These are phyloP conservation scores for Morpho helenor DNA, from an alignment of 2,888 invertebrate species.

Conservation along the genomic window DNA sequence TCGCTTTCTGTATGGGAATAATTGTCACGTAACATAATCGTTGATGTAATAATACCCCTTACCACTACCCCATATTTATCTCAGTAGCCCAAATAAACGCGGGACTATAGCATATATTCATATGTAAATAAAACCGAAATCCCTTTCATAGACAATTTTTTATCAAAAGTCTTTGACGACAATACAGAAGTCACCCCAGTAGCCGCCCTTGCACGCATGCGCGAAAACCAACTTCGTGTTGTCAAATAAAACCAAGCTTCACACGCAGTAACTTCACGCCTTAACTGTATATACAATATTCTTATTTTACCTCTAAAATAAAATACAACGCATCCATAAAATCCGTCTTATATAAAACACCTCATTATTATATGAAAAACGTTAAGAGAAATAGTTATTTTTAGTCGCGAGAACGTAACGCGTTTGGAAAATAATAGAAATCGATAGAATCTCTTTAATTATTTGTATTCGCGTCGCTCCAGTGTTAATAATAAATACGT, in stretches of 20 bases:
- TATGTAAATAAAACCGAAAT: slow-evolving; percentile 38
- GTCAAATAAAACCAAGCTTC: slow-evolving; percentile 55
- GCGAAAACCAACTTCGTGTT: slow-evolving; percentile 55
- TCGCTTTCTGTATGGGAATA: no score
- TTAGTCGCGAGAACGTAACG: slow-evolving; percentile 7
- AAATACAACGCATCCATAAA: slow-evolving; percentile 56
- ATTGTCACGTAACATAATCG: slow-evolving; percentile 37
- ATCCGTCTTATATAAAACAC: slow-evolving; percentile 57
- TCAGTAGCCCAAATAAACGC: slow-evolving; percentile 32
- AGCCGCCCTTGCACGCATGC: slow-evolving; percentile 69
- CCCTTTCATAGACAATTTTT: slow-evolving; percentile 40
- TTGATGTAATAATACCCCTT: slow-evolving; percentile 55
- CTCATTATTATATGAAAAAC: slow-evolving; percentile 18
- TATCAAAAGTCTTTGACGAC: slow-evolving; percentile 63
- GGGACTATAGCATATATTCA: slow-evolving; percentile 43
- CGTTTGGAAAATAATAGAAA: slow-evolving; percentile 52
- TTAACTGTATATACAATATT: slow-evolving; percentile 71
- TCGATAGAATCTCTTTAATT: slow-evolving; percentile 73
- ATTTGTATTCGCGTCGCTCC: slow-evolving; percentile 64
- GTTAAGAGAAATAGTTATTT: slow-evolving; percentile 14
- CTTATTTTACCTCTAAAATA: slow-evolving; percentile 56
- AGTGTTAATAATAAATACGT: slow-evolving; percentile 42
- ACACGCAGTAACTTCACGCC: slow-evolving; percentile 66
- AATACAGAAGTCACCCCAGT: slow-evolving; percentile 55
- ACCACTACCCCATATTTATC: slow-evolving; percentile 36